Percentiles rank a stretch among this genome's conserved stretches.
These are phyloP conservation scores for Papilio demoleus DNA, from an alignment of 2,888 invertebrate species.

Conservation along the genomic window DNA sequence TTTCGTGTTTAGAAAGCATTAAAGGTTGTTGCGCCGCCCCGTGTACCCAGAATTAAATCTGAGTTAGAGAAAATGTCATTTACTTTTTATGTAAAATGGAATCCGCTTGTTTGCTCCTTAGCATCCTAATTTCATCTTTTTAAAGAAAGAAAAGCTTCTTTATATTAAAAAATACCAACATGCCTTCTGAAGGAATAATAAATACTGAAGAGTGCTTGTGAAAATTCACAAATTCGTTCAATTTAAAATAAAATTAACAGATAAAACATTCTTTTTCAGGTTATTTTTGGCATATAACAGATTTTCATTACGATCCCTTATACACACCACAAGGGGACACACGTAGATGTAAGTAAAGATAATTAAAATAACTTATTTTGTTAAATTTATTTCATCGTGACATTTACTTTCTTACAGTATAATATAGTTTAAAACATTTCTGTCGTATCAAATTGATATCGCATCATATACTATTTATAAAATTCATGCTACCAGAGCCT, in stretches of 20 bases:
- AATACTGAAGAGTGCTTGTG: background rate
- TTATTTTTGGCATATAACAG: slow-evolving; percentile 97
- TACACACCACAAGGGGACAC: slow-evolving; percentile 91
- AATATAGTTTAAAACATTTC: too few relatives aligned
- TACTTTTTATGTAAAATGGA: slow-evolving; percentile 29
- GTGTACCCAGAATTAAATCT: slow-evolving; percentile 30
- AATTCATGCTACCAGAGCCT: background rate
- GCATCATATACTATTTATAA: too few relatives aligned
- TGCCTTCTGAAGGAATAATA: background rate
- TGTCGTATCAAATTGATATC: too few relatives aligned
- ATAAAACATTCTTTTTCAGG: slow-evolving; percentile 86
- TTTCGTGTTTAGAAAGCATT: slow-evolving; percentile 42
- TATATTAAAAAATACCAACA: slow-evolving; percentile 15
- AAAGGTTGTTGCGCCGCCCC: slow-evolving; percentile 26
- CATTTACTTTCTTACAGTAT: too few relatives aligned
- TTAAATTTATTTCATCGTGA: background rate
- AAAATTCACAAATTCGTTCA: background rate
- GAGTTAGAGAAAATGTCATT: slow-evolving; percentile 34
- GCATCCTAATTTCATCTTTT: slow-evolving; percentile 27
- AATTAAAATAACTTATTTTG: background rate
- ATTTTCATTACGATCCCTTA: slow-evolving; percentile 94
- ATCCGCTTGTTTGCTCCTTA: slow-evolving; percentile 28
- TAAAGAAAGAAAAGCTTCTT: slow-evolving; percentile 22
- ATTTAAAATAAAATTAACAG: background rate
- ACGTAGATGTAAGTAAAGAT: slow-evolving; percentile 87